Base-by-base conservation (phyloP, 1,140 invertebrate genomes). In the Leucophenga varia region DNA sequence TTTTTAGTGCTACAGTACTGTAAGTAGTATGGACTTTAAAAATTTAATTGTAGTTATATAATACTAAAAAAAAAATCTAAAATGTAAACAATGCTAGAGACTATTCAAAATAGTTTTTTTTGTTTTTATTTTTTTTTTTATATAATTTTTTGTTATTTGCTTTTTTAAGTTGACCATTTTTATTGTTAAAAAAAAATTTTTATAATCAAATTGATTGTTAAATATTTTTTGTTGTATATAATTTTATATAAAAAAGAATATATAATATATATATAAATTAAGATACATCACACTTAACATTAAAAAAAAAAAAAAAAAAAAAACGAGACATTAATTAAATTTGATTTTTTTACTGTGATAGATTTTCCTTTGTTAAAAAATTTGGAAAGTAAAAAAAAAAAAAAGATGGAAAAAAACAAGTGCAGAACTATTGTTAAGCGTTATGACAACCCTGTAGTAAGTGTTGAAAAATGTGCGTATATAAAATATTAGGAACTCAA, bases 311-410 rank as follows among this genome's bases (percentile, higher is more conserved):
- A n/a, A 44, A 40, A 30, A 34, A 39, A 44, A 57, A 19, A 43
- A 50, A 52, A 55, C n/a, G n/a, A n/a, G n/a, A n/a, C n/a, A n/a
- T 54, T 45, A 44, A 55, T 47, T 42, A 57, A 59, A 64, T 54
- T 52, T 53, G 37, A 47, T 44, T 46, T 55, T 52, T 63, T 64
- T 69, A 72, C 69, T 72, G 69, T 72, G 69, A 72, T 72, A 72
- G 58, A 64, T 63, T 60, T 57, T 58, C 52, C 49, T 61, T 69
- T 64, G 45, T 53, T 61, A 45, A 36, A 22, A 20, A 30, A 43
- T n/a, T 12, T 17, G 9, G 31, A 47, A 21, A 22, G 10, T 39
- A 12, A 30, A 17, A 20, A 12, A 21, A 47, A 22, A 39, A 46
- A 38, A 39, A 39, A 12, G 18, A 47, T 28, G 6, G 14, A 35